Evolutionary conservation across 2,888 invertebrate genomes (phyloP).

Genomic region (Rotaria magnacalcarata): DNA sequence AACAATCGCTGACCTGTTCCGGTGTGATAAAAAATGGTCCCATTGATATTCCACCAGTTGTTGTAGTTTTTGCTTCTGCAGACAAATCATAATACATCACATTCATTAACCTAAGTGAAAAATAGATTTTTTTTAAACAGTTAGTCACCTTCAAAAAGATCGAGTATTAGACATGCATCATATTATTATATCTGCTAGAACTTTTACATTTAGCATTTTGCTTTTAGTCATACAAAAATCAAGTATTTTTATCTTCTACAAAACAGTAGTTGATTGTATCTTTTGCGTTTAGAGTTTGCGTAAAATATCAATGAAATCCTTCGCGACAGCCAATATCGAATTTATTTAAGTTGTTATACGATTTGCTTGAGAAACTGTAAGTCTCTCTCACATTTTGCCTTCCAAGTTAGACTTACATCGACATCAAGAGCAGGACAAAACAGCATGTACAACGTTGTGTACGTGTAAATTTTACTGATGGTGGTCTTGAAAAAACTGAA

Average conservation of each 20-base stretch:
- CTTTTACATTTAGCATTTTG: no score
- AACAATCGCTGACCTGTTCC: slow-evolving; percentile 16
- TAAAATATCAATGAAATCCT: no score
- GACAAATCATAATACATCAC: slow-evolving; percentile 11
- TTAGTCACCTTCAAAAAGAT: neutral
- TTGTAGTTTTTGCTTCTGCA: neutral
- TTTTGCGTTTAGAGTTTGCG: no score
- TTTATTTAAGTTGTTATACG: no score
- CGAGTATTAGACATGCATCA: no score
- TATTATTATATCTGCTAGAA: no score
- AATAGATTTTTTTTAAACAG: neutral
- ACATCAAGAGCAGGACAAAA: slow-evolving; percentile 60
- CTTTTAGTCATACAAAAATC: no score
- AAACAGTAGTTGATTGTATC: no score
- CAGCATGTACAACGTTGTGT: slow-evolving; percentile 61
- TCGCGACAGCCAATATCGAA: no score
- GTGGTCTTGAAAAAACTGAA: slow-evolving; percentile 62
- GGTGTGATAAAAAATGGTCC: slow-evolving; percentile 41
- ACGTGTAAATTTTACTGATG: slow-evolving; percentile 60
- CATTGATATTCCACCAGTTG: neutral
- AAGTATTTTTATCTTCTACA: no score
- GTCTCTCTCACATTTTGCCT: no score
- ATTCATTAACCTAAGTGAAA: neutral
- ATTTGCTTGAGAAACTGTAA: no score
- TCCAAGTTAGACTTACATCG: slow-evolving; percentile 58